Evolutionary conservation across 1,140 invertebrate species (phyloP).

Genomic region (Procambarus virginalis): DNA sequence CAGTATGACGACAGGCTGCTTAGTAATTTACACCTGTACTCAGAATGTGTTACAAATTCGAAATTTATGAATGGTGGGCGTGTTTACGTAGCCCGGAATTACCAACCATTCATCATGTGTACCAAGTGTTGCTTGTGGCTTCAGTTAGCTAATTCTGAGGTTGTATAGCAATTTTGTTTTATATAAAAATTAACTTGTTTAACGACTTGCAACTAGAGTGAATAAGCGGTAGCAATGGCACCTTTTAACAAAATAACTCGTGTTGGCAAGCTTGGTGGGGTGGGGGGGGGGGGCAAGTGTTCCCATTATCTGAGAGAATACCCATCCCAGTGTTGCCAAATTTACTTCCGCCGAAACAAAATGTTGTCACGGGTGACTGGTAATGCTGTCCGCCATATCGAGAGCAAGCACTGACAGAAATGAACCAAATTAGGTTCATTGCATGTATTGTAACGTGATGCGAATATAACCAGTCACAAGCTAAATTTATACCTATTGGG

Average conservation of each 20-base stretch:
- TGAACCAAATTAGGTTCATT: too few species aligned
- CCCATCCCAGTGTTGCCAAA: conserved; percentile 19
- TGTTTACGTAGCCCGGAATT: not conserved
- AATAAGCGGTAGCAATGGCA: too few species aligned
- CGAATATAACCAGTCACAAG: too few species aligned
- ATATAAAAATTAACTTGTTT: too few species aligned
- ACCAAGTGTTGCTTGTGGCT: not conserved
- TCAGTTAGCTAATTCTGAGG: too few species aligned
- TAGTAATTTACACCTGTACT: not conserved
- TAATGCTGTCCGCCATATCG: not conserved
- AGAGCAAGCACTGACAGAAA: too few species aligned
- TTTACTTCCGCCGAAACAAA: conserved; percentile 9
- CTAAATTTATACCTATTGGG: too few species aligned
- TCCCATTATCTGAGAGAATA: conserved; percentile 6
- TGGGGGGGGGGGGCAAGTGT: not conserved
- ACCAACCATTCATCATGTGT: not conserved
- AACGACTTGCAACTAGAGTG: too few species aligned
- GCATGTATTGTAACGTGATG: too few species aligned
- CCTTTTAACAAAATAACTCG: not conserved
- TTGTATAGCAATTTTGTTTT: too few species aligned
- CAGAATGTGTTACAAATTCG: not conserved
- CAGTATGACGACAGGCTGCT: too few species aligned
- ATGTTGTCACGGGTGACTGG: not conserved
- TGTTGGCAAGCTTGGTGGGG: not conserved
- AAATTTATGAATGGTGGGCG: not conserved